Percentiles rank a stretch among this genome's conserved stretches.
Evolutionary conservation across 2,888 invertebrate species (phyloP).

Genomic region (Deilephila porcellus): DNA sequence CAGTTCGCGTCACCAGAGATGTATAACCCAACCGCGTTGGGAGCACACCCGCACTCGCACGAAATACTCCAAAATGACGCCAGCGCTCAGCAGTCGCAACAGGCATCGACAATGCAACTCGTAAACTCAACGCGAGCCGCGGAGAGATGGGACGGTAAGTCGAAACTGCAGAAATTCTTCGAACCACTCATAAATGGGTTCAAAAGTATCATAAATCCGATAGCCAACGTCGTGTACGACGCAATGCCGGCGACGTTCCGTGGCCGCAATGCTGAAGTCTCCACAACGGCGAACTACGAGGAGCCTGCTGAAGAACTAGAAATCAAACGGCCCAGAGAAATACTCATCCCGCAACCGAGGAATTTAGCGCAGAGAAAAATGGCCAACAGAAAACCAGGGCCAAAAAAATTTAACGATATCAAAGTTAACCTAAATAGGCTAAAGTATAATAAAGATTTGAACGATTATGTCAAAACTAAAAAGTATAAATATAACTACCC

Average conservation of each 20-base stretch:
- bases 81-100: slow-evolving; percentile 82
- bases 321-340: slow-evolving; percentile 67
- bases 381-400: slow-evolving; percentile 62
- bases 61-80: slow-evolving; percentile 78
- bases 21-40: slow-evolving; percentile 76
- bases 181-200: slow-evolving; percentile 74
- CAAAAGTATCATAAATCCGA: slow-evolving; percentile 70
- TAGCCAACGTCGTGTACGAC: slow-evolving; percentile 72
- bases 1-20: slow-evolving; percentile 80
- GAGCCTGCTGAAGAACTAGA: slow-evolving; percentile 59
- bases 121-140: slow-evolving; percentile 76
- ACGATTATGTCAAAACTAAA: slow-evolving; percentile 77
- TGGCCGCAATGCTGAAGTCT: slow-evolving; percentile 71
- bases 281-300: slow-evolving; percentile 64
- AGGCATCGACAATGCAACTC: slow-evolving; percentile 71
- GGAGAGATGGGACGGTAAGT: slow-evolving; percentile 84
- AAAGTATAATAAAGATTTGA: slow-evolving; percentile 76
- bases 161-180: slow-evolving; percentile 74
- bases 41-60: slow-evolving; percentile 68
- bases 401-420: slow-evolving; percentile 74
- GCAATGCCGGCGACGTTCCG: slow-evolving; percentile 76
- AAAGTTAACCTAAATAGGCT: slow-evolving; percentile 73
- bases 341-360: slow-evolving; percentile 75
- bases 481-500: slow-evolving; percentile 80
- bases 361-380: slow-evolving; percentile 77